Percentiles rank a stretch among this genome's conserved stretches.
These are phyloP conservation scores for Catostomus latipinnis DNA, from an alignment of 2,797 vertebrate species.

Conservation along the genomic window DNA sequence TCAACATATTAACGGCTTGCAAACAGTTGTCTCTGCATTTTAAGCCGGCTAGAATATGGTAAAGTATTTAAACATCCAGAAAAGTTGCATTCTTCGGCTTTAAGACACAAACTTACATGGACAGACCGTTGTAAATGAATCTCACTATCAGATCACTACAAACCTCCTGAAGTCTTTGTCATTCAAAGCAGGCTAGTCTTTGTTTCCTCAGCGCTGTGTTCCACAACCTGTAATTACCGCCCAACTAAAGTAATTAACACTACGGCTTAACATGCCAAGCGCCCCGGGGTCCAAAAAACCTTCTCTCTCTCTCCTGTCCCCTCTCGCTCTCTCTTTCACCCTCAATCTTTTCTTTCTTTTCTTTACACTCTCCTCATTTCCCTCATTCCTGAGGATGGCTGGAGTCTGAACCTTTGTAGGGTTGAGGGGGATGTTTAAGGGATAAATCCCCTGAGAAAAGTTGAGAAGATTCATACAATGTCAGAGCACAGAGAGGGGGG, in stretches of 20 bases:
- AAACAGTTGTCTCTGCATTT: too few species aligned
- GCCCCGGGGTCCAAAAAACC: slow-evolving; percentile 38
- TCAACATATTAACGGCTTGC: too few species aligned
- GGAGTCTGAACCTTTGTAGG: slow-evolving; percentile 51
- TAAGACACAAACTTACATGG: too few species aligned
- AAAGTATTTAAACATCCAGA: too few species aligned
- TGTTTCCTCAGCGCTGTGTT: neutral
- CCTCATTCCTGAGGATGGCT: slow-evolving; percentile 52
- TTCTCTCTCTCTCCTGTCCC: slow-evolving; percentile 1
- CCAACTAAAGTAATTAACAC: slow-evolving; percentile 56
- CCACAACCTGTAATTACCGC: slow-evolving; percentile 39
- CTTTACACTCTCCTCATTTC: slow-evolving; percentile 51
- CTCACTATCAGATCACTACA: neutral
- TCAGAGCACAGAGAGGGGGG: slow-evolving; percentile 6
- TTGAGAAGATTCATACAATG: slow-evolving; percentile 42
- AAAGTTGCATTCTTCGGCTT: neutral
- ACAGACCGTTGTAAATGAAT: neutral
- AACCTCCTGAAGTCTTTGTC: neutral
- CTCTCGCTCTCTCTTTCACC: slow-evolving; percentile 1
- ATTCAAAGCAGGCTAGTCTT: slow-evolving; percentile 17
- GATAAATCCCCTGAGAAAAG: slow-evolving; percentile 50
- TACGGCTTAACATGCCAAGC: slow-evolving; percentile 30
- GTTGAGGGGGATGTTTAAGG: slow-evolving; percentile 34
- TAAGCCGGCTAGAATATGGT: too few species aligned
- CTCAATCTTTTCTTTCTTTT: slow-evolving; percentile 2